Evolutionary conservation across 2,888 invertebrate species (phyloP), one percentile per base, ranked within the genome.

Genomic region (Aricia artaxerxes): DNA sequence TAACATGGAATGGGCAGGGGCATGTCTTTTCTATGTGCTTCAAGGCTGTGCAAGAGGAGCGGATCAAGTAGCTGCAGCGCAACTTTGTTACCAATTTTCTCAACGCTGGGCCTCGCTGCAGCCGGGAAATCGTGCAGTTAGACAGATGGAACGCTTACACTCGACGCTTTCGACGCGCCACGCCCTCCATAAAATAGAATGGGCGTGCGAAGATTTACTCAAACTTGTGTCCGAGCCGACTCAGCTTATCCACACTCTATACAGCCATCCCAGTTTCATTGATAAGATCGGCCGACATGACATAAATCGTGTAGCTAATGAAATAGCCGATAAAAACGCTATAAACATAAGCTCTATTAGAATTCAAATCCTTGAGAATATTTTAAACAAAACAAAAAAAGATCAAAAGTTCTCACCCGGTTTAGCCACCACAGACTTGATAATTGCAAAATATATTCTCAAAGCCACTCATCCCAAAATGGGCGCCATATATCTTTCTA

Each of bases 1-100:
- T 11, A 95, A 95, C 83, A 93, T 94, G 92, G 95, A 95, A 87
- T 95, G 95, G 95, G 94, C 95, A 35, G 94, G 93, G 49, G 95
- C 95, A 1, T 95, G 95, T 82, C 88, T 95, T 64, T 95, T 94
- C 83, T 94, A 94, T 82, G 94, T 94, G 44, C 86, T 94, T 2
- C 94, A 94, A 87, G 94, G 95, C 5, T 93, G 93, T 84, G 89
- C 91, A n/a, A 90, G 91, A 69, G 95, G 95, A 44, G 95, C 94
- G 44, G 95, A 95, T 85, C 95, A 95, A 88, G 94, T 95, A 31
- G 93, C 94, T 64, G 95, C 95, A 78, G 93, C 94, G 60, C 92
- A 94, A 79, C 86, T 95, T 44, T 95, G 94, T 83, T 94, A 91
- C 83, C 93, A 94, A 84, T 95, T 95, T 85, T 91, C 94, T n/a